Evolutionary conservation across 2,888 invertebrate genomes (phyloP).

Genomic region (Hydrotaea diabolus): DNA sequence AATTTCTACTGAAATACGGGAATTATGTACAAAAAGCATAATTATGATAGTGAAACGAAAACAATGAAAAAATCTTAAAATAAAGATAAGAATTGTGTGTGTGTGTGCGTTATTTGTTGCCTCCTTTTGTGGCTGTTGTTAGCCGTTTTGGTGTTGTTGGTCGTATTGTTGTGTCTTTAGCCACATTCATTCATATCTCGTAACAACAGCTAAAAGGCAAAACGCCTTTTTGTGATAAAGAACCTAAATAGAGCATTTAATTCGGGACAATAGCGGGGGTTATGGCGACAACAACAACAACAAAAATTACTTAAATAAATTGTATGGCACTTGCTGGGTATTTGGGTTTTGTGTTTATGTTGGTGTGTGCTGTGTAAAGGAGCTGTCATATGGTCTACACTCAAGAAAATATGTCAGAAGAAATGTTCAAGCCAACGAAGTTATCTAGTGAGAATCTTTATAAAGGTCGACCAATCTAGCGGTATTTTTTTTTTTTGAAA

Average conservation of each 20-base stretch:
- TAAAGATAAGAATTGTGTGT: constrained; percentile 50
- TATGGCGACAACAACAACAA: background rate
- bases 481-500: too few relatives aligned
- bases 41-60: constrained; percentile 54
- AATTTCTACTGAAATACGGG: background rate
- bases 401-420: background rate
- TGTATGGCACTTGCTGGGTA: background rate
- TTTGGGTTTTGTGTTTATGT: background rate
- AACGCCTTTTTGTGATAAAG: constrained; percentile 35
- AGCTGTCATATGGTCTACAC: too few relatives aligned
- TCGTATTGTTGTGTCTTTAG: constrained; percentile 1
- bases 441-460: background rate
- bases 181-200: constrained; percentile 8
- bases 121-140: background rate
- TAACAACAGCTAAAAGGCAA: constrained; percentile 28
- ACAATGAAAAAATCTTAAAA: constrained; percentile 39
- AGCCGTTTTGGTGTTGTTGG: background rate
- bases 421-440: too few relatives aligned
- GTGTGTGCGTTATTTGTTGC: too few relatives aligned
- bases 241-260: constrained; percentile 19
- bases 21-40: constrained; percentile 13
- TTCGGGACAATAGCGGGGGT: background rate
- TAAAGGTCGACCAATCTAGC: too few relatives aligned
- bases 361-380: too few relatives aligned
- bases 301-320: constrained; percentile 20